Conservation (phyloP, 2,797 vertebrate genomes). For the Acipenser transmontanus region DNA sequence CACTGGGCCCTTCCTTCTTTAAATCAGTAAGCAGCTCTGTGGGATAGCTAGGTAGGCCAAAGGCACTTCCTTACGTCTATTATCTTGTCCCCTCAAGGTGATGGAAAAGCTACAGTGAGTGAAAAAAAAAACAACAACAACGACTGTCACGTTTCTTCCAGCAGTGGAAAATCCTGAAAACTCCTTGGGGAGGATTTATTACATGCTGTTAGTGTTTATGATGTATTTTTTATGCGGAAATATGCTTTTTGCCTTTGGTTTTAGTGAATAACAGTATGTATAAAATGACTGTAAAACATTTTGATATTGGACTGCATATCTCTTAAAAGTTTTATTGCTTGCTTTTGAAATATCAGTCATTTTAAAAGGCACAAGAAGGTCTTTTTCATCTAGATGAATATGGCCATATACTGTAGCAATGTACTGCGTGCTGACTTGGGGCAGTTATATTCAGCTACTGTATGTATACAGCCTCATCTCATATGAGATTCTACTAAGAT, state of each 20-base stretch:
- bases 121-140: not conserved
- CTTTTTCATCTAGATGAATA: too few relatives aligned
- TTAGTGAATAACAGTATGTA: not conserved
- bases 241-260: not conserved
- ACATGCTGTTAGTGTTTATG: not conserved
- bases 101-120: constrained; percentile 1
- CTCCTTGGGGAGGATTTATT: not conserved
- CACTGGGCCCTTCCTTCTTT: not conserved
- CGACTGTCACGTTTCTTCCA: not conserved
- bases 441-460: too few relatives aligned
- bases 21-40: not conserved
- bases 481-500: too few relatives aligned
- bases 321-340: not conserved
- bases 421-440: too few relatives aligned
- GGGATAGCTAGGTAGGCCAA: constrained; percentile 1
- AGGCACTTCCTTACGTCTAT: not conserved
- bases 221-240: not conserved
- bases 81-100: not conserved
- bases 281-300: not conserved
- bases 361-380: not conserved
- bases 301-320: not conserved
- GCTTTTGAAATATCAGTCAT: not conserved
- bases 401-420: too few relatives aligned
- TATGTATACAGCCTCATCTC: not conserved
- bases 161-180: not conserved